These are phyloP conservation scores for Kryptolebias marmoratus DNA, from an alignment of 2,113 vertebrate genomes.

Conservation along the genomic window DNA sequence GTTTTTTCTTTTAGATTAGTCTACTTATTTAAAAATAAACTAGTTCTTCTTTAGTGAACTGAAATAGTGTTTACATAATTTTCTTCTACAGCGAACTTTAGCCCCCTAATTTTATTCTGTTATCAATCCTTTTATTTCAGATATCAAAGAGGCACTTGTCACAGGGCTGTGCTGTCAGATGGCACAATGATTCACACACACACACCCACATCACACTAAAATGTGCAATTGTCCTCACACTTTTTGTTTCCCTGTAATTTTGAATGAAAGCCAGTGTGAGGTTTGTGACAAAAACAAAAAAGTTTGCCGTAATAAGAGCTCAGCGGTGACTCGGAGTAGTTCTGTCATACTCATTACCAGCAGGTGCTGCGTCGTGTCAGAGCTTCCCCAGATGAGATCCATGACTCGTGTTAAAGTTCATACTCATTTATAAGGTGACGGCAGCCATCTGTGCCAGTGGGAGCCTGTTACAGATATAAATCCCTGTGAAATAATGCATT, in stretches of 20 bases:
- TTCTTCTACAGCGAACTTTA: conserved; percentile 11
- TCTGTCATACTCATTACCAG: conserved; percentile 46
- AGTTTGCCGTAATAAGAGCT: conserved; percentile 24
- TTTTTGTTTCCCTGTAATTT: conserved; percentile 40
- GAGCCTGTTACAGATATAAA: conserved; percentile 35
- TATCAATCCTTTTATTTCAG: conserved; percentile 40
- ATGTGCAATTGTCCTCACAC: conserved; percentile 49
- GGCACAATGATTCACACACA: conserved; percentile 63
- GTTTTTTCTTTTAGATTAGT: neutral
- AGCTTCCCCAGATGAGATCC: conserved; percentile 41
- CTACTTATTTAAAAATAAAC: neutral
- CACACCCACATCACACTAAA: conserved; percentile 52
- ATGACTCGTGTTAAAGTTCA: conserved; percentile 45
- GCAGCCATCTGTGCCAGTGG: conserved; percentile 1
- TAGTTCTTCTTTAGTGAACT: neutral
- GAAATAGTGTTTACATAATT: neutral
- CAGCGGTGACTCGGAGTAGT: conserved; percentile 8
- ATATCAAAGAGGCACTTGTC: conserved; percentile 42
- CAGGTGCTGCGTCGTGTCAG: conserved; percentile 24
- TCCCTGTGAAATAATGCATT: conserved; percentile 31
- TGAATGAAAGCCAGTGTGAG: conserved; percentile 40
- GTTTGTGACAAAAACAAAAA: conserved; percentile 34
- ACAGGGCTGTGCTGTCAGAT: conserved; percentile 61
- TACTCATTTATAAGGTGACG: conserved; percentile 35
- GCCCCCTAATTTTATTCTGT: conserved; percentile 27